Percentiles rank a stretch among this genome's conserved stretches.
Conservation (phyloP, 2,113 vertebrate genomes). For the Sinocyclocheilus rhinocerous region DNA sequence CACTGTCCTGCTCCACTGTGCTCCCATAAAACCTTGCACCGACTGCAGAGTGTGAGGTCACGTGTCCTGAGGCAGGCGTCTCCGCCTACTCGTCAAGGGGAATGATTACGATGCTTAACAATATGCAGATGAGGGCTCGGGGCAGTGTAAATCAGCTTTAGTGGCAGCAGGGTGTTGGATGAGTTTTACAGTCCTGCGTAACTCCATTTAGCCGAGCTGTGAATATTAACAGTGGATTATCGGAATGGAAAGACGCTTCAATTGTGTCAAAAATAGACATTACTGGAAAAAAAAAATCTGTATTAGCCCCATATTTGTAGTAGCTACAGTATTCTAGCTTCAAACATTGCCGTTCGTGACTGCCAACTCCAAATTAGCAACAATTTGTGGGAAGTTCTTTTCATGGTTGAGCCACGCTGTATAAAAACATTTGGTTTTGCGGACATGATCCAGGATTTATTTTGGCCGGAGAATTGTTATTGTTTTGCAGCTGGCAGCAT, state of each 20-base stretch:
- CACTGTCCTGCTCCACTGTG: conserved; percentile 53
- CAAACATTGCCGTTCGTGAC: background rate
- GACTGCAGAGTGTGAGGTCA: conserved; percentile 67
- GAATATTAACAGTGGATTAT: conserved; percentile 54
- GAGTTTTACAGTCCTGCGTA: conserved; percentile 66
- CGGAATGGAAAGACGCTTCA: background rate
- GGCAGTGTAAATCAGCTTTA: conserved; percentile 94
- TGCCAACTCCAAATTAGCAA: conserved; percentile 21
- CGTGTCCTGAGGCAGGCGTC: conserved; percentile 78
- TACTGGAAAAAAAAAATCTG: background rate
- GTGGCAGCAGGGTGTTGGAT: conserved; percentile 67
- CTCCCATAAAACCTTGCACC: conserved; percentile 39
- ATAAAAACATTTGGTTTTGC: conserved; percentile 23
- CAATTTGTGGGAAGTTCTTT: conserved; percentile 26
- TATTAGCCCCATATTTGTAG: background rate
- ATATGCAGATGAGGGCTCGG: conserved; percentile 92
- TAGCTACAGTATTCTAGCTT: conserved; percentile 19
- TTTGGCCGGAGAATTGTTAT: background rate
- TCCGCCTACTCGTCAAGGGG: conserved; percentile 84
- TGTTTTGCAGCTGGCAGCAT: conserved; percentile 27
- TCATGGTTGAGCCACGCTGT: background rate
- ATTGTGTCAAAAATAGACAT: background rate
- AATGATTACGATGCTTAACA: conserved; percentile 87
- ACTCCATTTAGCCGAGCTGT: conserved; percentile 60
- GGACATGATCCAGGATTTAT: background rate